Evolutionary conservation across 2,797 vertebrate species (phyloP), one percentile per base, ranked within the genome.

Genomic region (Rhinatrema bivittatum): DNA sequence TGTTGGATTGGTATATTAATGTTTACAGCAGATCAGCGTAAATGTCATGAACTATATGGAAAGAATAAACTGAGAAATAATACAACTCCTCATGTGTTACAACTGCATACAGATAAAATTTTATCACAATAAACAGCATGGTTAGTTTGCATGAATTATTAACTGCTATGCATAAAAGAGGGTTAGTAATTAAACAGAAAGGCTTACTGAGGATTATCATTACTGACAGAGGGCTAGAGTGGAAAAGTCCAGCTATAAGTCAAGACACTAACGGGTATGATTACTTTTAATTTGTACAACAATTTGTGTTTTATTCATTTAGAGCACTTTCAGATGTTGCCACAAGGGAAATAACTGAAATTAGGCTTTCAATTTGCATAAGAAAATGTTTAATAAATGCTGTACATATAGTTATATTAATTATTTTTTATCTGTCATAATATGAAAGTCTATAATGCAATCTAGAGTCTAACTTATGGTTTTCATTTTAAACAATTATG

Each of bases 71-170:
- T 52, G 55, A 65, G 29, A 21, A 16, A 9, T 53, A 59, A 48
- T 31, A 46, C 20, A 27, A 31, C 26, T 54, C 43, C 20, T 63
- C 64, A 43, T 65, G 56, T 50, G 35, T 46, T 74, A 70, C 53
- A 59, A 53, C 24, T 32, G 12, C 53, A 50, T 31, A 43, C 3
- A 63, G 63, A 74, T 62, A 73, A 74, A 61, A 40, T 59, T 70
- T 76, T 79, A 74, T 79, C 70, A 62, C 53, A 61, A 62, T 59
- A 57, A 70, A 62, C 60, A 76, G 66, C 37, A 56, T 56, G 40
- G 32, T n/a, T 53, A 36, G 22, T 64, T 72, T 67, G 56, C 61
- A 75, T 80, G 64, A 74, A 70, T 71, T 76, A 69, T 73, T 72
- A 62, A 68, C 71, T 68, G 39, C 52, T 61, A 34, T 53, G 57